These are phyloP conservation scores for Patagioenas fasciata DNA, from an alignment of 2,113 vertebrate species.

Conservation along the genomic window DNA sequence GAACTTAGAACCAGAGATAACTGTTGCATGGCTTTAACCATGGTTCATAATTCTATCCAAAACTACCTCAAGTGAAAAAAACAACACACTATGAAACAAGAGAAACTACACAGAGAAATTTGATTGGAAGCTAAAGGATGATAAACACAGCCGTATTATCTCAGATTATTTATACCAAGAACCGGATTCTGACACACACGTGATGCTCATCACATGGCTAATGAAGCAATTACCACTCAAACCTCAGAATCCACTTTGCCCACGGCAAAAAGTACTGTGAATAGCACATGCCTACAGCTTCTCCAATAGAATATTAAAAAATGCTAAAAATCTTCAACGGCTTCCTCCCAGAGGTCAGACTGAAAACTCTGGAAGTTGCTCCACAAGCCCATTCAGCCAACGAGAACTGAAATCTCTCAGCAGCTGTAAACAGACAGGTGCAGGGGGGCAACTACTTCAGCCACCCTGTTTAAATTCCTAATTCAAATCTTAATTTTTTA, in stretches of 20 bases:
- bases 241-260: not conserved
- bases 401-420: rapidly evolving
- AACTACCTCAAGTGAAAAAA: not conserved
- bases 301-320: not conserved
- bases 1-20: not conserved
- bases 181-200: not conserved
- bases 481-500: not conserved
- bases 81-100: not conserved
- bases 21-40: not conserved
- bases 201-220: not conserved
- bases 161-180: not conserved
- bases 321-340: not conserved
- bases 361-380: not conserved
- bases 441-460: rapidly evolving
- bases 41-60: not conserved
- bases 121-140: not conserved
- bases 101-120: not conserved
- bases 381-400: not conserved
- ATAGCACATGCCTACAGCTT: not conserved
- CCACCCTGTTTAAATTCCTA: not conserved
- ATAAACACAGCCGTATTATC: not conserved
- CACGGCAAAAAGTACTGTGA: not conserved
- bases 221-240: not conserved
- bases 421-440: rapidly evolving
- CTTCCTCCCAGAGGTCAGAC: not conserved